Evolutionary conservation across 35 echinoderm and acorn worm genomes (phyloP).

Genomic region (Stichopus chloronotus): DNA sequence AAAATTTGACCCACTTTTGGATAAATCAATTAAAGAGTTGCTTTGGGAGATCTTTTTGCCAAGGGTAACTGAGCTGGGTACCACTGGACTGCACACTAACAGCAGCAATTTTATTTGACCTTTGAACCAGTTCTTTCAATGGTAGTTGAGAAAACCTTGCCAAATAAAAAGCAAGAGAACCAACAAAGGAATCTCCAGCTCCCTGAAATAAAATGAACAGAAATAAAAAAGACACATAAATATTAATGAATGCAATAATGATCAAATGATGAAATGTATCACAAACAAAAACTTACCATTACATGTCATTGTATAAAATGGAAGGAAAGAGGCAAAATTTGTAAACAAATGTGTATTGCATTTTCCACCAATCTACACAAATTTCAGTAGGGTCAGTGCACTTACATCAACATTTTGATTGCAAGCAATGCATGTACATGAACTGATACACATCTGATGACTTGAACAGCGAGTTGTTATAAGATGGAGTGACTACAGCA

Average conservation of each 20-base stretch:
- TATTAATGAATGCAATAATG: no score
- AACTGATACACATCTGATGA: no score
- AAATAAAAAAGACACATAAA: not conserved
- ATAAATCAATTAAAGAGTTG: slow-evolving; percentile 21
- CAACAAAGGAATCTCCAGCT: slow-evolving; percentile 89
- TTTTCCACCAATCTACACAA: not conserved
- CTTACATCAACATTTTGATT: no score
- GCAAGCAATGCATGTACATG: no score
- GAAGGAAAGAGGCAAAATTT: not conserved
- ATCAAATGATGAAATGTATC: no score
- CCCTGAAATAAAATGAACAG: slow-evolving; percentile 59
- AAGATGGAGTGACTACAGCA: no score
- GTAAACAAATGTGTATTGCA: not conserved
- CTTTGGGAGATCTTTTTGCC: slow-evolving; percentile 38
- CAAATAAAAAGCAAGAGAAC: slow-evolving; percentile 77
- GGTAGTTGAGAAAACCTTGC: slow-evolving; percentile 44
- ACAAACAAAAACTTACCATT: no score
- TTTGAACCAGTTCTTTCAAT: slow-evolving; percentile 7
- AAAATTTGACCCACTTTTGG: no score
- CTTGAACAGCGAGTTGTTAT: no score
- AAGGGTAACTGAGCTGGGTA: slow-evolving; percentile 42
- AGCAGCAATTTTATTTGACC: slow-evolving; percentile 44
- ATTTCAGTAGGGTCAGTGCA: no score
- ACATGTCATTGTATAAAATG: no score
- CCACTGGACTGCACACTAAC: slow-evolving; percentile 38